Base-by-base conservation (phyloP, 2,113 vertebrate species). In the Euleptes europaea region DNA sequence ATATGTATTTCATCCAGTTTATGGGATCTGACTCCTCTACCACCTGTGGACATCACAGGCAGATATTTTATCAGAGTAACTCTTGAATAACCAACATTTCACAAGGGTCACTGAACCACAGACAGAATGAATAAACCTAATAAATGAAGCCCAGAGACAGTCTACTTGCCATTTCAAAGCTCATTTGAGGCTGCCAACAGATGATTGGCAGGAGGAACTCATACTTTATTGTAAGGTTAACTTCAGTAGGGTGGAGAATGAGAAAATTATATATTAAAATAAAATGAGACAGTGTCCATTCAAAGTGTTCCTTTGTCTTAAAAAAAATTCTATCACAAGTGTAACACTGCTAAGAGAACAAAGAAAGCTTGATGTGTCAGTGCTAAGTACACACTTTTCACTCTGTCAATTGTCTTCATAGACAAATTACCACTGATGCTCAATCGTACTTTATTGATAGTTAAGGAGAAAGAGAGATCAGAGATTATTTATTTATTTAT, bases 1-100 rank as follows among this genome's bases (percentile, higher is more conserved):
- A 84, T 89, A 90, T 91, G 91, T 91, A 88, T 80, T 78, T 93
- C 87, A 70, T 90, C 11, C 77, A 86, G 88, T 95, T 95, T 94
- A 90, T 90, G 92, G 93, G 89, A 89, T 91, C 49, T 90, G 87
- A 89, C 77, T 92, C 89, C 85, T 90, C 89, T 92, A 88, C 88
- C 90, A 93, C 92, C 51, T 26, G 78, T 91, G 88, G 88, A 82
- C 77, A 79, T 8, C 1, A 60, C 35, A 33, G 69, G 71, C 57
- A 83, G 91, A 49, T 31, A 26, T 33, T 92, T 26, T 26, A 86
- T 33, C 19, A 69, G 80, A 92, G 92, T 93, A 89, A 84, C 84
- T 63, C 88, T 88, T 92, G 51, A 81, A 88, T 90, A 91, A 66
- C 82, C 66, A 10, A 0, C 8, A 51, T 83, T 7, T 84, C 84